Conservation (phyloP, 1,140 invertebrate species). For the Anagrus nilaparvatae region DNA sequence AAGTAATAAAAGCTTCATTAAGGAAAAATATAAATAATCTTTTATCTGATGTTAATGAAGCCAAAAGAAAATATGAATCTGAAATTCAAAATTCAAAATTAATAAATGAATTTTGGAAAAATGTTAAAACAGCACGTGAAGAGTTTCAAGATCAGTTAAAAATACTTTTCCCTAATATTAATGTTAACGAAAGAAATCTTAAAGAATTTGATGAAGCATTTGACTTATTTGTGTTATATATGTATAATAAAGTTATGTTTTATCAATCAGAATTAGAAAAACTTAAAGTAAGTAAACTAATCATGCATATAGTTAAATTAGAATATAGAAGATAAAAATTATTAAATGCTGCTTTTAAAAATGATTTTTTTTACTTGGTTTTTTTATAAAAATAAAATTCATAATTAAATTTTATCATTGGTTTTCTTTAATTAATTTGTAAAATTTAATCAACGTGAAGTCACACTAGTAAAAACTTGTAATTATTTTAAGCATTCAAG, state of each 20-base stretch:
- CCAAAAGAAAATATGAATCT: slow-evolving; percentile 47
- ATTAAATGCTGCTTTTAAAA: no score
- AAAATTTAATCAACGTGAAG: no score
- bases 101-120: slow-evolving; percentile 59
- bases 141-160: slow-evolving; percentile 63
- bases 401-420: no score
- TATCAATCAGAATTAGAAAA: slow-evolving; percentile 63
- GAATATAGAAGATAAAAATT: no score
- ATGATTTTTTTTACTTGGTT: no score
- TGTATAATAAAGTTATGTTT: slow-evolving; percentile 53
- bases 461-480: no score
- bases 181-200: slow-evolving; percentile 54
- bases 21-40: slow-evolving; percentile 52
- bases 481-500: no score
- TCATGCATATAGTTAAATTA: no score
- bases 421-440: no score
- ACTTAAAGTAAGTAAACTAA: slow-evolving; percentile 40
- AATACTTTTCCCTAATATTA: slow-evolving; percentile 58
- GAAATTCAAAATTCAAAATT: slow-evolving; percentile 47
- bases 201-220: slow-evolving; percentile 52
- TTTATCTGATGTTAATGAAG: slow-evolving; percentile 46
- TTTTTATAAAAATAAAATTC: no score
- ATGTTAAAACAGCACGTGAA: slow-evolving; percentile 54
- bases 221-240: slow-evolving; percentile 57
- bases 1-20: slow-evolving; percentile 39